Evolutionary conservation across 2,888 invertebrate species (phyloP).

Genomic region (Hermaeophaga mercurialis): DNA sequence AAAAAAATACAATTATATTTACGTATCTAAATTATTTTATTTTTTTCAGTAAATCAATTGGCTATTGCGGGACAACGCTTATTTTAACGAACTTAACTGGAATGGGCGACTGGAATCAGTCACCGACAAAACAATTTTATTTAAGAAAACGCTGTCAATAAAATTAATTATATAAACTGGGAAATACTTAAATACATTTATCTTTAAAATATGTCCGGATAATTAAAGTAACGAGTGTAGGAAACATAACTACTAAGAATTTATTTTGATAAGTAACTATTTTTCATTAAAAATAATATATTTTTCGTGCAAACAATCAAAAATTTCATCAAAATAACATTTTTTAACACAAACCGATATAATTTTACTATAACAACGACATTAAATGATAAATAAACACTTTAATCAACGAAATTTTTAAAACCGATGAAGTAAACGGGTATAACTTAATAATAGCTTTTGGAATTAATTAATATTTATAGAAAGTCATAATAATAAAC

Average conservation of each 20-base stretch:
- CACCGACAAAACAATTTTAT: slow-evolving; percentile 15
- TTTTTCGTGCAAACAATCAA: background rate
- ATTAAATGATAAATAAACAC: slow-evolving; percentile 10
- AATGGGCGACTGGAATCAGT: slow-evolving; percentile 14
- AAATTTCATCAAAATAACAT: background rate
- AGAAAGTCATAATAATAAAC: slow-evolving; percentile 48
- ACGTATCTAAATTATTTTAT: background rate
- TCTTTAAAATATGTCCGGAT: background rate
- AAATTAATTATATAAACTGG: slow-evolving; percentile 20
- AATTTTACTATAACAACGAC: background rate
- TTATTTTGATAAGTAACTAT: background rate
- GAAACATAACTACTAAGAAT: too few species aligned
- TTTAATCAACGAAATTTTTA: slow-evolving; percentile 26
- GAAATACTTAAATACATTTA: slow-evolving; percentile 20
- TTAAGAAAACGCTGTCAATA: slow-evolving; percentile 15
- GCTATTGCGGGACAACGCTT: background rate
- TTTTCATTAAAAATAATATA: background rate
- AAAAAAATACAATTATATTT: slow-evolving; percentile 28
- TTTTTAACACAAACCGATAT: slow-evolving; percentile 5
- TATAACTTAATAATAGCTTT: slow-evolving; percentile 35
- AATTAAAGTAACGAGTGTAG: slow-evolving; percentile 9
- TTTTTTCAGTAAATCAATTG: background rate
- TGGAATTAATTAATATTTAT: slow-evolving; percentile 41
- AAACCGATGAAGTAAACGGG: slow-evolving; percentile 28
- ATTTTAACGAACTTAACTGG: background rate